These are phyloP conservation scores for Atethmia centrago DNA, from an alignment of 2,888 invertebrate species.

Conservation along the genomic window DNA sequence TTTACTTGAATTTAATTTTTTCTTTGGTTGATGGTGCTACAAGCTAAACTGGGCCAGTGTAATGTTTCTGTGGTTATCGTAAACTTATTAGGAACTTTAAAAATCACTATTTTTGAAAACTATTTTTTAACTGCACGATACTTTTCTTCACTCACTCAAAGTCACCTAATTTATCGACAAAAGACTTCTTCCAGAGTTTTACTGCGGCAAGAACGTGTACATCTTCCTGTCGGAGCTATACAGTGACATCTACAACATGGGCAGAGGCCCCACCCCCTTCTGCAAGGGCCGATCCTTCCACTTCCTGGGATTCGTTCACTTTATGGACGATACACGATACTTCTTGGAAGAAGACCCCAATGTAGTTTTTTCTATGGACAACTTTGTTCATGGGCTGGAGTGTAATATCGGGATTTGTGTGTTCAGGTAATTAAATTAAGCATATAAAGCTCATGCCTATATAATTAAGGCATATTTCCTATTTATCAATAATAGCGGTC, in stretches of 20 bases:
- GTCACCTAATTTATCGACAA: slow-evolving; percentile 23
- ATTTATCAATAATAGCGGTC: too few species aligned
- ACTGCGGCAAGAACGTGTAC: slow-evolving; percentile 86
- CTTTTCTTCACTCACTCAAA: not conserved
- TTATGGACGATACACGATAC: slow-evolving; percentile 82
- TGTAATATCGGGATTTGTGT: slow-evolving; percentile 84
- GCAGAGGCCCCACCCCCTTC: slow-evolving; percentile 79
- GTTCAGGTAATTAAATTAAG: slow-evolving; percentile 76
- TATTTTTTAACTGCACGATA: not conserved
- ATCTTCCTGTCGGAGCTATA: slow-evolving; percentile 85
- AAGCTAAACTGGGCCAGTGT: too few species aligned
- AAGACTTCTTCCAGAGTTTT: slow-evolving; percentile 77
- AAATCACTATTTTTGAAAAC: not conserved
- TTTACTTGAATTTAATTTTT: too few species aligned
- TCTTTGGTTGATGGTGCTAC: too few species aligned
- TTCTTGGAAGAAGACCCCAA: slow-evolving; percentile 84
- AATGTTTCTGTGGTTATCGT: too few species aligned
- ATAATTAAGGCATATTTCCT: too few species aligned
- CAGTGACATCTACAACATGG: slow-evolving; percentile 87
- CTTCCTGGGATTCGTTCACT: slow-evolving; percentile 86
- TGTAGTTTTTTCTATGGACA: slow-evolving; percentile 83
- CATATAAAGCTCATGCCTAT: not conserved
- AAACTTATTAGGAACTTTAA: not conserved
- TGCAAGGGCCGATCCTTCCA: slow-evolving; percentile 83
- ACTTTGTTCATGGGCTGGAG: slow-evolving; percentile 85